Evolutionary conservation across 2,797 vertebrate genomes (phyloP).

Genomic region (Darevskia mixta): DNA sequence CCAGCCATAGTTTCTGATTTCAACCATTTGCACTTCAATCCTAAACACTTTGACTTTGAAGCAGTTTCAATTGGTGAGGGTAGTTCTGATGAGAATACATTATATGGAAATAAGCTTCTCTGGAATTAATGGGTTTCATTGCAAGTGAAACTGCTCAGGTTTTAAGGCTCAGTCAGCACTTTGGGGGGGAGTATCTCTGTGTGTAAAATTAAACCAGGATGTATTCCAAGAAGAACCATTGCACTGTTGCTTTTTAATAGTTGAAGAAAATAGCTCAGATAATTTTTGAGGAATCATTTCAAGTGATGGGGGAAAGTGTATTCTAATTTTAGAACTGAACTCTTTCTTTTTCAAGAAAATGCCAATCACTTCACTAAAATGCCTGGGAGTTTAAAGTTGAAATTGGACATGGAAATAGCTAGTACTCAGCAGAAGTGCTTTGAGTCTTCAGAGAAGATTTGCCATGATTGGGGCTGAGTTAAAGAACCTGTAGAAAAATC

Average conservation of each 20-base stretch:
- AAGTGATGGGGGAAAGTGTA: neutral
- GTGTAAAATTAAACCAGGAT: neutral
- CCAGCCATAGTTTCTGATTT: neutral
- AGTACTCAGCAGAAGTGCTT: neutral
- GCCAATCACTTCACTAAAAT: accelerated
- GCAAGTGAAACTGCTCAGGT: neutral
- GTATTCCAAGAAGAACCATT: neutral
- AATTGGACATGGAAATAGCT: constrained; percentile 5
- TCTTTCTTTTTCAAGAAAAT: neutral
- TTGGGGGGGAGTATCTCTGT: constrained; percentile 36
- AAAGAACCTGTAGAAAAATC: constrained; percentile 33
- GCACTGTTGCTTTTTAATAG: neutral
- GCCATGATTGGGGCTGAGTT: constrained; percentile 6
- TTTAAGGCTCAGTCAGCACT: neutral
- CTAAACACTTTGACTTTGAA: neutral
- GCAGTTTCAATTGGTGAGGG: neutral
- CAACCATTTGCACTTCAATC: neutral
- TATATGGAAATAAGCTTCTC: neutral
- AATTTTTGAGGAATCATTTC: constrained; percentile 19
- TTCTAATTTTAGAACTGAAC: constrained; percentile 28
- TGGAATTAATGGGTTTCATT: neutral
- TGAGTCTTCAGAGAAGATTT: neutral
- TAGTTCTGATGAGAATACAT: neutral
- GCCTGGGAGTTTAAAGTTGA: constrained; percentile 12
- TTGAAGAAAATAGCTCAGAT: constrained; percentile 37